Conservation (phyloP, 2,888 invertebrate species). For the Tyria jacobaeae region DNA sequence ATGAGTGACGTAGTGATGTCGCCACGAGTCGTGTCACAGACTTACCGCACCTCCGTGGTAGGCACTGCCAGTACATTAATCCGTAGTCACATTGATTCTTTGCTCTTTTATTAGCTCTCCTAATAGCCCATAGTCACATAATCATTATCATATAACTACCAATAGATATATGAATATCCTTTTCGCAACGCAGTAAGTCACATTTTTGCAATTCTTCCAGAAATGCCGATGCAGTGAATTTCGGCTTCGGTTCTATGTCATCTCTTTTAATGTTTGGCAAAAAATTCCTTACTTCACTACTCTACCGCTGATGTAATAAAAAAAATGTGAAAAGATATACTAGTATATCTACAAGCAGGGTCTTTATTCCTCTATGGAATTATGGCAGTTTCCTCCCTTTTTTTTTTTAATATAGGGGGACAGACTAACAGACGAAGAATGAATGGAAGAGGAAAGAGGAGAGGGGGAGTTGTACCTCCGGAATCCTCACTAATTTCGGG, state of each 20-base stretch:
- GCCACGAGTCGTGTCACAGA: constrained; percentile 17
- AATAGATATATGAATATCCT: neutral
- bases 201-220: neutral
- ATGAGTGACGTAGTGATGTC: constrained; percentile 30
- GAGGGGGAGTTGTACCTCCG: too few species aligned
- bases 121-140: constrained; percentile 48
- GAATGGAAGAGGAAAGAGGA: too few species aligned
- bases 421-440: too few species aligned
- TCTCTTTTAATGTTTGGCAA: neutral
- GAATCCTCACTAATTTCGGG: too few species aligned
- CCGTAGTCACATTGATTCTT: constrained; percentile 39
- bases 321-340: too few species aligned
- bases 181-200: neutral
- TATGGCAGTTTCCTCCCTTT: too few species aligned
- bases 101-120: constrained; percentile 45
- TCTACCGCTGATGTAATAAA: too few species aligned
- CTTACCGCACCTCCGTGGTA: constrained; percentile 41
- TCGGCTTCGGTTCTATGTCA: neutral
- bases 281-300: too few species aligned
- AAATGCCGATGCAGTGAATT: neutral
- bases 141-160: constrained; percentile 47
- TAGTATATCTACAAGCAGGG: too few species aligned
- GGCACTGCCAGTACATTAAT: constrained; percentile 49
- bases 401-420: too few species aligned
- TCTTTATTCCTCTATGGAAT: too few species aligned